These are phyloP conservation scores for Cydia strobilella DNA, from an alignment of 1,140 invertebrate genomes.

Conservation along the genomic window DNA sequence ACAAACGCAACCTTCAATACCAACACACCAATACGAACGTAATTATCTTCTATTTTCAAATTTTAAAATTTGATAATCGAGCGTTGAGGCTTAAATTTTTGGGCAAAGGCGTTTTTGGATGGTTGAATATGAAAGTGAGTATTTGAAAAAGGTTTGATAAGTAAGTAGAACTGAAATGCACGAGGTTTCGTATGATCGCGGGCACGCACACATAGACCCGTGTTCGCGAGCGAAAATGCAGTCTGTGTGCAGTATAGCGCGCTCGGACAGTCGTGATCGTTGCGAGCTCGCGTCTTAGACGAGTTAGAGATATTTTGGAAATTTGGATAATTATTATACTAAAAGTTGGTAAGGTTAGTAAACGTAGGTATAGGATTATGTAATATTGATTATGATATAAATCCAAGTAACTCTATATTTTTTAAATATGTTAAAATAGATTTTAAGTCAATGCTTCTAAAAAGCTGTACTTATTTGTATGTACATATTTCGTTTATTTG, in stretches of 20 bases:
- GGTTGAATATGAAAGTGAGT: constrained; percentile 32
- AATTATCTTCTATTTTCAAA: constrained; percentile 54
- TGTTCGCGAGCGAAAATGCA: constrained; percentile 65
- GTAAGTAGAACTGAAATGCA: constrained; percentile 67
- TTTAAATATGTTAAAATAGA: no score
- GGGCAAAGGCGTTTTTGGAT: constrained; percentile 22
- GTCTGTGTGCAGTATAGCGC: constrained; percentile 58
- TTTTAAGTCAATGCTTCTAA: no score
- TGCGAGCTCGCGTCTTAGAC: constrained; percentile 15
- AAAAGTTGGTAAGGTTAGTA: neutral
- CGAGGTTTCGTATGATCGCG: constrained; percentile 70
- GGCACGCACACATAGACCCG: constrained; percentile 56
- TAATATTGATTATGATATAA: neutral
- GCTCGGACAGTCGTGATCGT: constrained; percentile 50
- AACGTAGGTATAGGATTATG: neutral
- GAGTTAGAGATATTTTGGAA: neutral
- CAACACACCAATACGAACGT: constrained; percentile 47
- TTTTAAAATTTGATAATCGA: constrained; percentile 43
- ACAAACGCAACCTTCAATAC: constrained; percentile 59
- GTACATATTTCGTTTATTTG: no score
- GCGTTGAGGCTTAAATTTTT: neutral
- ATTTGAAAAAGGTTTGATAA: constrained; percentile 63
- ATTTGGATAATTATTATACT: neutral
- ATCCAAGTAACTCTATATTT: no score
- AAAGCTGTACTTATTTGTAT: no score